Conservation (phyloP, 2,797 vertebrate species). For the Spinus olivaceus region DNA sequence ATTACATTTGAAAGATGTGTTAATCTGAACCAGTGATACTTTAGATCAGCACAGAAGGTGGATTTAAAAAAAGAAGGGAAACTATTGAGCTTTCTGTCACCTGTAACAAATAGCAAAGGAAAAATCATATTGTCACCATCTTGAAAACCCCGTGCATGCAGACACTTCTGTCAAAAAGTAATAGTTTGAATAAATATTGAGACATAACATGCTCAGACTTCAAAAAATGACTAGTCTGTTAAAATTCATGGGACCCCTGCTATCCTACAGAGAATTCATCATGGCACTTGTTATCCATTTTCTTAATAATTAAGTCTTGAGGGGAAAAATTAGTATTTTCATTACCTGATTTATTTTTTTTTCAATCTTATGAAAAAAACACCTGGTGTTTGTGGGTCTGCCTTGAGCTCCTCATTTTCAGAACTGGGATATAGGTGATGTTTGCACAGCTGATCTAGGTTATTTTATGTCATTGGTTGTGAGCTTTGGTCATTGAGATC, state of each 20-base stretch:
- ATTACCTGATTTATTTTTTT: neutral
- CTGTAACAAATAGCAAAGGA: neutral
- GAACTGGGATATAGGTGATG: neutral
- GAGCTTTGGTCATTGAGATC: neutral
- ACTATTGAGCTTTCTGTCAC: neutral
- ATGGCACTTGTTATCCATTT: neutral
- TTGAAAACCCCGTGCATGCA: neutral
- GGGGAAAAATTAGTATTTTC: neutral
- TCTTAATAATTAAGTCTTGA: neutral
- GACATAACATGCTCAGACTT: neutral
- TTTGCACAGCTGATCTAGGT: neutral
- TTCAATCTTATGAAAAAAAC: neutral
- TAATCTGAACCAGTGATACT: neutral
- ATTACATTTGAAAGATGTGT: neutral
- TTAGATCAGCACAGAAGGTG: neutral
- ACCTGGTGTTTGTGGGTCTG: neutral
- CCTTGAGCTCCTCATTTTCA: neutral
- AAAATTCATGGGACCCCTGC: neutral
- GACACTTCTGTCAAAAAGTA: neutral
- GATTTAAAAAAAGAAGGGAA: neutral
- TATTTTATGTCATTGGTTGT: neutral
- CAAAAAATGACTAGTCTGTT: neutral
- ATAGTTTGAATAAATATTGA: neutral
- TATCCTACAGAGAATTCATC: neutral
- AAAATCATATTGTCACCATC: neutral